Percentiles rank a stretch among this genome's conserved stretches.
Evolutionary conservation across 2,797 vertebrate species (phyloP).

Genomic region (Rhynchotus rufescens): DNA sequence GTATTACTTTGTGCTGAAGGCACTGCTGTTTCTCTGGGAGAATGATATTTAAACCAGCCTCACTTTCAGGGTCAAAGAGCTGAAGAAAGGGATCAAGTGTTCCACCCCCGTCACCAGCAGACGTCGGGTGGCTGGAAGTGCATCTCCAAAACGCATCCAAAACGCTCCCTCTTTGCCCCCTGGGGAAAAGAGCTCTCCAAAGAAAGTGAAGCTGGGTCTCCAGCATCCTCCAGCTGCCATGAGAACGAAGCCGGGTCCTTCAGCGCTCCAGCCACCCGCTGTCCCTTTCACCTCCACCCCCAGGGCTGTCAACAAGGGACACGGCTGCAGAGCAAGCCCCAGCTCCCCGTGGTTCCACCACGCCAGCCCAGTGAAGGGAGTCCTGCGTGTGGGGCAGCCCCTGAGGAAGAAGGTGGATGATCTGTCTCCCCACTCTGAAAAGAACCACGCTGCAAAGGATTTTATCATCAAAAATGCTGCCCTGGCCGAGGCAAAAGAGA

Average conservation of each 20-base stretch:
- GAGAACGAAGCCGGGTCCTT: slow-evolving; percentile 60
- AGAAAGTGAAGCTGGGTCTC: slow-evolving; percentile 84
- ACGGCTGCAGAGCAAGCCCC: slow-evolving; percentile 18
- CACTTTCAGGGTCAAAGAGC: slow-evolving; percentile 89
- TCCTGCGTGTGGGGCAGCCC: slow-evolving; percentile 5
- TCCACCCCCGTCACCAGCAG: slow-evolving; percentile 39
- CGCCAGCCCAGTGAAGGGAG: slow-evolving; percentile 73
- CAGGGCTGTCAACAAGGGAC: slow-evolving; percentile 64
- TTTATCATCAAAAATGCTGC: neutral
- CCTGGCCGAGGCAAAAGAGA: neutral
- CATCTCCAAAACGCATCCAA: slow-evolving; percentile 81
- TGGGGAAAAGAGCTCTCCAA: slow-evolving; percentile 83
- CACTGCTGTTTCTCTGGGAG: neutral
- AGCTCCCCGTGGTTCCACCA: slow-evolving; percentile 57
- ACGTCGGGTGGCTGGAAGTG: slow-evolving; percentile 44
- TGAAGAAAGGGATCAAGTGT: slow-evolving; percentile 82
- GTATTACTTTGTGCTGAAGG: neutral
- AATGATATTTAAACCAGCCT: slow-evolving; percentile 5
- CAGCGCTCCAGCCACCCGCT: slow-evolving; percentile 13
- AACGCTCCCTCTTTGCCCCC: slow-evolving; percentile 45
- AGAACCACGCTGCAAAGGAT: neutral
- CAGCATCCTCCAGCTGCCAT: slow-evolving; percentile 48
- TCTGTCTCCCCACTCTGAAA: slow-evolving; percentile 2
- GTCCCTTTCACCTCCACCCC: slow-evolving; percentile 81
- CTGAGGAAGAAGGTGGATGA: slow-evolving; percentile 55